Conservation (phyloP, 2,888 invertebrate species). For the Ryuthela nishihirai region DNA sequence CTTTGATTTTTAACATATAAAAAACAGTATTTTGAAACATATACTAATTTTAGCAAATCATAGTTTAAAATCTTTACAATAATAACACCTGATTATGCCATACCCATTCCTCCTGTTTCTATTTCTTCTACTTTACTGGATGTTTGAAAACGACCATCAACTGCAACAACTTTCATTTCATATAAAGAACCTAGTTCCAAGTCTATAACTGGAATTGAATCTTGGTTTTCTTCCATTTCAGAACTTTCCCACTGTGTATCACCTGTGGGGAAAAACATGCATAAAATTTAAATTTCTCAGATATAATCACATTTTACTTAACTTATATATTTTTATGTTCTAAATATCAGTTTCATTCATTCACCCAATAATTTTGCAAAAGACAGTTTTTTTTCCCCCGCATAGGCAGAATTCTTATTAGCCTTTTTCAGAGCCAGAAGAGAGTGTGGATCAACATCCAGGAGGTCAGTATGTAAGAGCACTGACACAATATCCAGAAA, state of each 20-base stretch:
- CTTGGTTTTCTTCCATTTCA: slow-evolving; percentile 26
- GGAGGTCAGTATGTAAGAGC: too few relatives aligned
- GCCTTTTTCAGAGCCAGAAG: too few relatives aligned
- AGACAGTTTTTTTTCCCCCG: too few relatives aligned
- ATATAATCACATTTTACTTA: too few relatives aligned
- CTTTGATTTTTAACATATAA: too few relatives aligned
- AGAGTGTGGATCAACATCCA: too few relatives aligned
- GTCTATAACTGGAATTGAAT: slow-evolving; percentile 22
- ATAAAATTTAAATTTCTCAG: too few relatives aligned
- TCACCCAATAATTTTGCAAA: too few relatives aligned
- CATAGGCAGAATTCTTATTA: too few relatives aligned
- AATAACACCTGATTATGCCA: neutral
- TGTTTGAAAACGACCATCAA: slow-evolving; percentile 33
- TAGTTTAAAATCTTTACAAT: neutral
- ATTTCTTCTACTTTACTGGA: slow-evolving; percentile 32
- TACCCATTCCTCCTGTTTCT: slow-evolving; percentile 37
- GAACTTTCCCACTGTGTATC: slow-evolving; percentile 28
- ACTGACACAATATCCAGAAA: too few relatives aligned
- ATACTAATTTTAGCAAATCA: neutral
- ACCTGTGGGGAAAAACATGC: slow-evolving; percentile 9
- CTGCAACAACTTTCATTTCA: slow-evolving; percentile 35
- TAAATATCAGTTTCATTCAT: too few relatives aligned
- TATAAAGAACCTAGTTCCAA: slow-evolving; percentile 32
- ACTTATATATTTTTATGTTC: too few relatives aligned
- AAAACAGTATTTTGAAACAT: neutral